Percentiles rank a stretch among this genome's conserved stretches.
Conservation (phyloP, 2,113 vertebrate species). For the Origma solitaria region DNA sequence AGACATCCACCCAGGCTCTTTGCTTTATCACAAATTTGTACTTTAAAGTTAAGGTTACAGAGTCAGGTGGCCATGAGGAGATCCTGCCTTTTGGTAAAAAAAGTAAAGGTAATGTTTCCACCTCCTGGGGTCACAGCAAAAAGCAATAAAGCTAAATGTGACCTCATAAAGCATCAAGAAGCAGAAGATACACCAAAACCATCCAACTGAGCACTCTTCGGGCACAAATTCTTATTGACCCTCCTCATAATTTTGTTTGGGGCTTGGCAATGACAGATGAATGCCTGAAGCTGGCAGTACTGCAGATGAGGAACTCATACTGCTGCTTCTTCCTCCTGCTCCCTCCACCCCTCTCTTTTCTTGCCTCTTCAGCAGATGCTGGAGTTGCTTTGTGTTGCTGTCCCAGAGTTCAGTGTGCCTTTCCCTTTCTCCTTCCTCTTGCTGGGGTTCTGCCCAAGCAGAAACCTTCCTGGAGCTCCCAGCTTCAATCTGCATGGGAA, state of each 20-base stretch:
- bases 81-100: not conserved
- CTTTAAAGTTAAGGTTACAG: not conserved
- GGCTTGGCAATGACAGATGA: not conserved
- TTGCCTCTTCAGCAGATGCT: not conserved
- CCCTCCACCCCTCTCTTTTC: not conserved
- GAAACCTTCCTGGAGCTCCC: not conserved
- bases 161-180: not conserved
- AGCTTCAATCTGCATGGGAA: not conserved
- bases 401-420: rapidly evolving
- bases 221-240: not conserved
- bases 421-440: not conserved
- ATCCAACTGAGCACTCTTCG: not conserved
- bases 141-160: not conserved
- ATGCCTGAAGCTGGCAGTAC: not conserved
- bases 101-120: not conserved
- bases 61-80: not conserved
- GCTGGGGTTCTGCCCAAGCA: not conserved
- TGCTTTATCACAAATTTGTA: not conserved
- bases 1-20: not conserved
- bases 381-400: not conserved
- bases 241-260: not conserved
- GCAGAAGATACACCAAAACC: not conserved
- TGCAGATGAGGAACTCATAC: not conserved
- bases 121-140: not conserved
- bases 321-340: not conserved